These are phyloP conservation scores for Asteroscopus sphinx DNA, from an alignment of 2,888 invertebrate genomes.

Conservation along the genomic window DNA sequence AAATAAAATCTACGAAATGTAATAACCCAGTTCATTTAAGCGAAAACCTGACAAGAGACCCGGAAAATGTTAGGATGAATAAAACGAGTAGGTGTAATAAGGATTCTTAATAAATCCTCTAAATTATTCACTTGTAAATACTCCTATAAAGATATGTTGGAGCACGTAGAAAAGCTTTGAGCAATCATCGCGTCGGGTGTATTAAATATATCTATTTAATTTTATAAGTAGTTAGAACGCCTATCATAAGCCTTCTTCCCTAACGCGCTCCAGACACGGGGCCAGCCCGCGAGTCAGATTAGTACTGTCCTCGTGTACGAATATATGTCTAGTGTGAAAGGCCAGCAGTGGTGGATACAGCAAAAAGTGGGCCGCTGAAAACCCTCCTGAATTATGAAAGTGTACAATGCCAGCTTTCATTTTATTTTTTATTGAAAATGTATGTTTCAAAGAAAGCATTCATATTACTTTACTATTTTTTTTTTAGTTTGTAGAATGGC, in stretches of 20 bases:
- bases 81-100: conserved; percentile 23
- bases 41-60: neutral
- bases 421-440: too few relatives aligned
- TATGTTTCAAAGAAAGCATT: too few relatives aligned
- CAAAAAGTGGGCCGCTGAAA: too few relatives aligned
- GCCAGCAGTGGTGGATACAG: too few relatives aligned
- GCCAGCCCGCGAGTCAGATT: too few relatives aligned
- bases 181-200: conserved; percentile 10
- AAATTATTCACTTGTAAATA: conserved; percentile 24
- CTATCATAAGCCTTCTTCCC: neutral
- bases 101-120: conserved; percentile 40
- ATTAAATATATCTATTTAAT: conserved; percentile 24
- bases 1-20: conserved; percentile 17
- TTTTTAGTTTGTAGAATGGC: too few relatives aligned
- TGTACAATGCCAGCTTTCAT: too few relatives aligned
- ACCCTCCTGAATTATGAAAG: too few relatives aligned
- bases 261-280: too few relatives aligned
- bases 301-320: too few relatives aligned
- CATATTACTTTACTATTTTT: too few relatives aligned
- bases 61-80: conserved; percentile 27
- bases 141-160: conserved; percentile 34
- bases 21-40: conserved; percentile 27
- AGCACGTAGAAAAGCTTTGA: conserved; percentile 43
- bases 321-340: too few relatives aligned
- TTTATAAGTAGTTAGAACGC: conserved; percentile 5